A percentile compares a stretch with the other conserved stretches of the same genome.
Evolutionary conservation across 2,797 vertebrate genomes (phyloP).

Genomic region (Brachymystax lenok): DNA sequence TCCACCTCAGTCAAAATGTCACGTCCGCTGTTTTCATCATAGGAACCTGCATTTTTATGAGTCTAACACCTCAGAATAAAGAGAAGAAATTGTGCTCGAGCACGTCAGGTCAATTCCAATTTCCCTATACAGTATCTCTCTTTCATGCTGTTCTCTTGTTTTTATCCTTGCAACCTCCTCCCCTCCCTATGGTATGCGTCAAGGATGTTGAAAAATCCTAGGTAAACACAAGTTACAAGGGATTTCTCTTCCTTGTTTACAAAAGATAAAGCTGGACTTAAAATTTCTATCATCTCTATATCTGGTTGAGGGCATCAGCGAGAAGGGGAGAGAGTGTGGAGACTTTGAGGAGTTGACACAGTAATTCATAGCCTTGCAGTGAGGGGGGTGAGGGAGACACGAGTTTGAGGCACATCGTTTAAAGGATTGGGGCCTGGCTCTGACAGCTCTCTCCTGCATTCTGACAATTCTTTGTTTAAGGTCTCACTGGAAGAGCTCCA

Average conservation of each 20-base stretch:
- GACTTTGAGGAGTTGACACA: slow-evolving; percentile 14
- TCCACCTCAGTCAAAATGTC: slow-evolving; percentile 64
- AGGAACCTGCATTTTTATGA: slow-evolving; percentile 73
- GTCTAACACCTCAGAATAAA: slow-evolving; percentile 53
- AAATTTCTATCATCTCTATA: slow-evolving; percentile 30
- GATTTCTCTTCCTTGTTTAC: slow-evolving; percentile 59
- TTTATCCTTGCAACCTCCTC: slow-evolving; percentile 33
- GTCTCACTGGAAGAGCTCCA: slow-evolving; percentile 44
- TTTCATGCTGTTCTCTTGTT: slow-evolving; percentile 5
- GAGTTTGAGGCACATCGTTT: slow-evolving; percentile 40
- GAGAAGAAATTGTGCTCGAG: slow-evolving; percentile 58
- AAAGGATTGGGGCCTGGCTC: slow-evolving; percentile 46
- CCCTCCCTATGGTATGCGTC: neutral
- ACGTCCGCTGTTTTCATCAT: slow-evolving; percentile 64
- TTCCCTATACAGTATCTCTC: slow-evolving; percentile 28
- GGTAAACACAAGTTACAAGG: slow-evolving; percentile 37
- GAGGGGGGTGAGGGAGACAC: slow-evolving; percentile 32
- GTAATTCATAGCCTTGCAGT: neutral
- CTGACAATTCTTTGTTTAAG: slow-evolving; percentile 60
- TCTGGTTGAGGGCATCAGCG: slow-evolving; percentile 53
- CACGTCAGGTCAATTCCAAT: slow-evolving; percentile 61
- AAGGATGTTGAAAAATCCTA: slow-evolving; percentile 15
- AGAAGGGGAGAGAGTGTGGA: slow-evolving; percentile 17
- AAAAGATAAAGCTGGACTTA: slow-evolving; percentile 52
- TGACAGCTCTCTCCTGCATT: slow-evolving; percentile 64